Conservation (phyloP, 2,888 invertebrate species). For the Scaptomyza reducta region DNA sequence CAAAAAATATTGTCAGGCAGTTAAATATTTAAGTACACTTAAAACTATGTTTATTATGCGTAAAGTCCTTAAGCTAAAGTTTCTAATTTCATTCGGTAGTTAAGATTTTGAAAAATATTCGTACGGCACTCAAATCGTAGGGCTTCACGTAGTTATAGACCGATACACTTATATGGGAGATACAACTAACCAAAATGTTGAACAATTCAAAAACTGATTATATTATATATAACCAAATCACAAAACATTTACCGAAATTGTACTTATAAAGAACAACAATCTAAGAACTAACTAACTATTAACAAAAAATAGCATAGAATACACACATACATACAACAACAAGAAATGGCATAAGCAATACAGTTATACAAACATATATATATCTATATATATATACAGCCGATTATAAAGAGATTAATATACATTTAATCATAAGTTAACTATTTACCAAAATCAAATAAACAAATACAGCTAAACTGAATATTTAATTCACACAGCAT, state of each 20-base stretch:
- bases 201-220: slow-evolving; percentile 38
- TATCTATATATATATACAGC: slow-evolving; percentile 42
- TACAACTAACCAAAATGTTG: slow-evolving; percentile 36
- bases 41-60: slow-evolving; percentile 46
- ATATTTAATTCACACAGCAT: slow-evolving; percentile 55
- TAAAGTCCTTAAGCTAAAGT: slow-evolving; percentile 9
- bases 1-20: slow-evolving; percentile 55
- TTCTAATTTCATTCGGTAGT: slow-evolving; percentile 13
- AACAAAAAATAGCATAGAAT: slow-evolving; percentile 11
- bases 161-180: slow-evolving; percentile 2
- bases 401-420: slow-evolving; percentile 37
- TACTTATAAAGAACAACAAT: slow-evolving; percentile 40
- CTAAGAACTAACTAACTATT: slow-evolving; percentile 27
- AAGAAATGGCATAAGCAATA: slow-evolving; percentile 45
- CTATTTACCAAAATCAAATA: slow-evolving; percentile 61
- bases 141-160: slow-evolving; percentile 26
- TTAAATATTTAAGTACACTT: slow-evolving; percentile 35
- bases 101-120: slow-evolving; percentile 26
- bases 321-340: slow-evolving; percentile 1
- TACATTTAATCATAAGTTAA: slow-evolving; percentile 58
- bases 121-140: slow-evolving; percentile 43
- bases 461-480: slow-evolving; percentile 43
- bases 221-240: slow-evolving; percentile 18
- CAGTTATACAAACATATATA: slow-evolving; percentile 40
- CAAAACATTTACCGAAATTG: slow-evolving; percentile 22